These are phyloP conservation scores for Drosophila paracracens DNA, from an alignment of 2,888 invertebrate species.

Conservation along the genomic window DNA sequence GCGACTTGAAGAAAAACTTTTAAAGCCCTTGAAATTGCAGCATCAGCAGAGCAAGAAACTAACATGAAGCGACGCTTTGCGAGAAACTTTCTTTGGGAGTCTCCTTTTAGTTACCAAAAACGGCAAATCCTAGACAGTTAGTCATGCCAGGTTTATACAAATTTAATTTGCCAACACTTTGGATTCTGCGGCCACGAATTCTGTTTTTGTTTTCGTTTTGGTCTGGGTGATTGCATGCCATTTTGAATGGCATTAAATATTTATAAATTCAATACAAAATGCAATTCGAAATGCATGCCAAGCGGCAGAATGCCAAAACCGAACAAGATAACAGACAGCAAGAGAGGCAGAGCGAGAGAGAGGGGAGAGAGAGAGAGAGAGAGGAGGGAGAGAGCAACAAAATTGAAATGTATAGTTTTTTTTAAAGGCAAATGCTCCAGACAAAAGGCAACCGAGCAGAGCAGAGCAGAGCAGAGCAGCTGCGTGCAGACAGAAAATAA, in stretches of 20 bases:
- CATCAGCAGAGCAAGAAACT: conserved; percentile 18
- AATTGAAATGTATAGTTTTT: conserved; percentile 79
- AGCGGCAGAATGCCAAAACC: conserved; percentile 65
- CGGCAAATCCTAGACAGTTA: conserved; percentile 66
- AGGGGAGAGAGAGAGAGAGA: not conserved
- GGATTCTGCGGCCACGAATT: conserved; percentile 33
- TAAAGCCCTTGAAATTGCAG: conserved; percentile 52
- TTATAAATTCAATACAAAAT: conserved; percentile 85
- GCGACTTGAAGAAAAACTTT: conserved; percentile 33
- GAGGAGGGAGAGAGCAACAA: conserved; percentile 8
- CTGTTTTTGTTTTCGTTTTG: conserved; percentile 27
- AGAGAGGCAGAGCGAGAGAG: not conserved
- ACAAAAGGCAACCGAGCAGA: conserved; percentile 45
- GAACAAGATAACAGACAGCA: conserved; percentile 1
- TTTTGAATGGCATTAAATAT: conserved; percentile 83
- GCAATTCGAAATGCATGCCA: conserved; percentile 80
- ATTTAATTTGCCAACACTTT: conserved; percentile 68
- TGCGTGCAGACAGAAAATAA: conserved; percentile 55
- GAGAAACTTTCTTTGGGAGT: conserved; percentile 11
- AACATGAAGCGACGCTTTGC: conserved; percentile 37
- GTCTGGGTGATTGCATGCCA: conserved; percentile 71
- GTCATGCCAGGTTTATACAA: conserved; percentile 62
- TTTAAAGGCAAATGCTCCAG: conserved; percentile 55
- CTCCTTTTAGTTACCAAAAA: conserved; percentile 5
- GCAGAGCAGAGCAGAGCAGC: conserved; percentile 16